A percentile compares a stretch with the other conserved stretches of the same genome.
phyloP scores from a whole-genome alignment of 2,797 vertebrate species.

The Ispidina picta region DNA sequence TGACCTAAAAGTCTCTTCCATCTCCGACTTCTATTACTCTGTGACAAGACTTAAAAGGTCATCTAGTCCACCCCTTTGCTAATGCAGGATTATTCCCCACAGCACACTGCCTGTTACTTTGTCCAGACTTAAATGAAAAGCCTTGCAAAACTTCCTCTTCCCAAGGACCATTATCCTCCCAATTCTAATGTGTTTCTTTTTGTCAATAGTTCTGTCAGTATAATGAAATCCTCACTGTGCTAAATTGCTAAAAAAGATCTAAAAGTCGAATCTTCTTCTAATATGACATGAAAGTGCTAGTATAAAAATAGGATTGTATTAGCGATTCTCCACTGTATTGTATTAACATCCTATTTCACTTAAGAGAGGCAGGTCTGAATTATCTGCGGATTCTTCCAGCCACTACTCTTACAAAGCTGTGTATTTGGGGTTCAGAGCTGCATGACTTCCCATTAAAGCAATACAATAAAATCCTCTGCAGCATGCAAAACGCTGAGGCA shows the following conservation, averaged over 20 bases:
- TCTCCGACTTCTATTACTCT: conserved; percentile 57
- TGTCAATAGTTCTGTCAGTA: conserved; percentile 72
- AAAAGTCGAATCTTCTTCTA: conserved; percentile 75
- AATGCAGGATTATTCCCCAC: conserved; percentile 60
- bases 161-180: conserved; percentile 62
- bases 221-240: conserved; percentile 75
- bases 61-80: conserved; percentile 59
- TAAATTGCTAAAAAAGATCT: conserved; percentile 76
- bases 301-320: conserved; percentile 72
- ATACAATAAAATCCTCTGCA: conserved; percentile 9
- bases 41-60: conserved; percentile 66
- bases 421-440: conserved; percentile 58
- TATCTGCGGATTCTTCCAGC: conserved; percentile 66
- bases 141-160: conserved; percentile 65
- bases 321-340: conserved; percentile 65
- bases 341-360: conserved; percentile 70
- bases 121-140: conserved; percentile 73
- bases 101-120: conserved; percentile 50
- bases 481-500: conserved; percentile 52
- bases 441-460: conserved; percentile 46
- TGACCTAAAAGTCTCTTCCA: conserved; percentile 65
- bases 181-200: conserved; percentile 68
- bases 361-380: conserved; percentile 63
- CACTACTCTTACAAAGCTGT: conserved; percentile 53
- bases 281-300: conserved; percentile 60